Conservation (phyloP, 2,888 invertebrate genomes). For the Ecdyonurus torrentis region DNA sequence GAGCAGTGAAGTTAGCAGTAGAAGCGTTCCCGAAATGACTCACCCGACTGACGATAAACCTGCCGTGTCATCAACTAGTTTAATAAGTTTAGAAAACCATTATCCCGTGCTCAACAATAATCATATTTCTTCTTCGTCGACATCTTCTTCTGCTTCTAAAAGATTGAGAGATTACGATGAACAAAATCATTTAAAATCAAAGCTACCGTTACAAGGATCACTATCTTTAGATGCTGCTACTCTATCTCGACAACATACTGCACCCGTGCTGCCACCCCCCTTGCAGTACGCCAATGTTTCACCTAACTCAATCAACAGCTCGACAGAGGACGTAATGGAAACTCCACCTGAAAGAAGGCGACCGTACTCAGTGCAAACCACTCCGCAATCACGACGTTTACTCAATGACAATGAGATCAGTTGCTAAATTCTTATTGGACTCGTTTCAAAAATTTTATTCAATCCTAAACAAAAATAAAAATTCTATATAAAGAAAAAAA, state of each 20-base stretch:
- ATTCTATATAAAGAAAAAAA: no score
- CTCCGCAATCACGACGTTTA: constrained; percentile 9
- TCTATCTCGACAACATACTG: constrained; percentile 17
- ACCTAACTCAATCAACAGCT: neutral
- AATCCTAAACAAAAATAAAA: no score
- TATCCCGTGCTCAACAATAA: neutral
- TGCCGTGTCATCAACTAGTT: neutral
- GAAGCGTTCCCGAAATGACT: constrained; percentile 3
- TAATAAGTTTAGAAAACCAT: neutral
- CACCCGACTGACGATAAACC: neutral
- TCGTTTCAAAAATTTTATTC: no score
- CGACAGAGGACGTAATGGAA: neutral
- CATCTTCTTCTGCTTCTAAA: neutral
- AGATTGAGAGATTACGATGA: constrained; percentile 18
- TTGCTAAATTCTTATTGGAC: no score
- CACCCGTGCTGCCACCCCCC: constrained; percentile 13
- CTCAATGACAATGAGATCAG: constrained; percentile 15
- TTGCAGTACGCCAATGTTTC: constrained; percentile 16
- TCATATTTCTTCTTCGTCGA: neutral
- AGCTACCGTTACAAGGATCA: constrained; percentile 13
- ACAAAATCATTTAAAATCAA: constrained; percentile 22
- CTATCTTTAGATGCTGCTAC: constrained; percentile 27
- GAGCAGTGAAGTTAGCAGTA: neutral
- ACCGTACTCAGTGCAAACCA: constrained; percentile 13
- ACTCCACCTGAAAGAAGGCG: constrained; percentile 12